Evolutionary conservation across 2,888 invertebrate genomes (phyloP).

Genomic region (Drosophila helvetica): DNA sequence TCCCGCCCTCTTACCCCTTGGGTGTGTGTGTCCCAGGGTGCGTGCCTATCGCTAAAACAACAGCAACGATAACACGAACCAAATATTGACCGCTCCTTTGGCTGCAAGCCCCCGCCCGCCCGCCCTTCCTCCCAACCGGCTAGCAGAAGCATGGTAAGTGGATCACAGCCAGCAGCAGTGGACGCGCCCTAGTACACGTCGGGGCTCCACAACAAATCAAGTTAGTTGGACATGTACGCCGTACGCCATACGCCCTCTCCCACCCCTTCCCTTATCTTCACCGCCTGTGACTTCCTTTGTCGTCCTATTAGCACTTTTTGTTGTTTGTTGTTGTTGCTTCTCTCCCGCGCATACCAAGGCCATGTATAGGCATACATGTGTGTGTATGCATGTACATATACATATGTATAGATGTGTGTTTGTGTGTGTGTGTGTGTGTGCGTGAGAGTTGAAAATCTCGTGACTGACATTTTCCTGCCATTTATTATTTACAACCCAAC

Average conservation of each 20-base stretch:
- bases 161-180: neutral
- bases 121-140: neutral
- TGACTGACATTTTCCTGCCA: neutral
- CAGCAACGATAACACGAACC: neutral
- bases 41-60: conserved; percentile 3
- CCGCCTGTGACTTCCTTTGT: conserved; percentile 26
- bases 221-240: neutral
- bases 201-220: neutral
- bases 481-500: neutral
- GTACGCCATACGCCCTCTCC: neutral
- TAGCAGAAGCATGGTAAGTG: neutral
- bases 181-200: neutral
- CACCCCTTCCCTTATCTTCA: neutral
- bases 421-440: conserved; percentile 1
- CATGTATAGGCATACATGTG: conserved; percentile 1
- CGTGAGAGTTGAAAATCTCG: neutral
- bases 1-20: neutral
- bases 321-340: conserved; percentile 3
- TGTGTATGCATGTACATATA: too few relatives aligned
- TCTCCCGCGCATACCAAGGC: conserved; percentile 1
- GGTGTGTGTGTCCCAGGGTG: neutral
- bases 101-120: neutral
- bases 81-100: neutral
- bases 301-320: conserved; percentile 37
- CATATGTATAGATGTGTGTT: neutral